These are phyloP conservation scores for Litoditis marina DNA, from an alignment of 2,888 invertebrate genomes.

Conservation along the genomic window DNA sequence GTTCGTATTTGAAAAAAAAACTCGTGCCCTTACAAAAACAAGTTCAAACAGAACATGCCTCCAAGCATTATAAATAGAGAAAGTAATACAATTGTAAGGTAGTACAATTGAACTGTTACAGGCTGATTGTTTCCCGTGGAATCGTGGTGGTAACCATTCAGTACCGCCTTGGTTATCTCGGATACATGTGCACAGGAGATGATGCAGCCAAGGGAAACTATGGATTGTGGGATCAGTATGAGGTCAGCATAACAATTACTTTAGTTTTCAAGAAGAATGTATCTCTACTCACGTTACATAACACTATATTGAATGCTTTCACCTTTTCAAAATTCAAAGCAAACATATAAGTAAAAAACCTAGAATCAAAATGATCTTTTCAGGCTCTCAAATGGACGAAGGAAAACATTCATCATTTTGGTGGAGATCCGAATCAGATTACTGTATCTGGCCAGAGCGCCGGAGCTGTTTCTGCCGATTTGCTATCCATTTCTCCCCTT, in stretches of 20 bases:
- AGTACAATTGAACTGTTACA: slow-evolving; percentile 11
- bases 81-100: too few relatives aligned
- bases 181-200: slow-evolving; percentile 54
- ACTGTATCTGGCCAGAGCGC: slow-evolving; percentile 55
- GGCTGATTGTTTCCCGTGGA: slow-evolving; percentile 48
- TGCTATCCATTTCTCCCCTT: slow-evolving; percentile 51
- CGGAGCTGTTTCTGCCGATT: slow-evolving; percentile 52
- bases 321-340: too few relatives aligned
- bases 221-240: slow-evolving; percentile 31
- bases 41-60: too few relatives aligned
- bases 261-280: not conserved
- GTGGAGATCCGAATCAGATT: slow-evolving; percentile 49
- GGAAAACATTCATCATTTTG: slow-evolving; percentile 48
- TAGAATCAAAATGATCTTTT: slow-evolving; percentile 10
- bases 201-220: slow-evolving; percentile 43
- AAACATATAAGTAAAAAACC: too few relatives aligned
- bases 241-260: not conserved
- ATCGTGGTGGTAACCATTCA: slow-evolving; percentile 57
- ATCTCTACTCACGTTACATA: too few relatives aligned
- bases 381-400: slow-evolving; percentile 52
- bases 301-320: too few relatives aligned
- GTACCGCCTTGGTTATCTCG: slow-evolving; percentile 57
- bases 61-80: too few relatives aligned
- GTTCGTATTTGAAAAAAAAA: too few relatives aligned
- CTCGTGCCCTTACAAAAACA: too few relatives aligned